phyloP scores from a whole-genome alignment of 2,113 vertebrate species.

The Pollimyrus isidori region DNA sequence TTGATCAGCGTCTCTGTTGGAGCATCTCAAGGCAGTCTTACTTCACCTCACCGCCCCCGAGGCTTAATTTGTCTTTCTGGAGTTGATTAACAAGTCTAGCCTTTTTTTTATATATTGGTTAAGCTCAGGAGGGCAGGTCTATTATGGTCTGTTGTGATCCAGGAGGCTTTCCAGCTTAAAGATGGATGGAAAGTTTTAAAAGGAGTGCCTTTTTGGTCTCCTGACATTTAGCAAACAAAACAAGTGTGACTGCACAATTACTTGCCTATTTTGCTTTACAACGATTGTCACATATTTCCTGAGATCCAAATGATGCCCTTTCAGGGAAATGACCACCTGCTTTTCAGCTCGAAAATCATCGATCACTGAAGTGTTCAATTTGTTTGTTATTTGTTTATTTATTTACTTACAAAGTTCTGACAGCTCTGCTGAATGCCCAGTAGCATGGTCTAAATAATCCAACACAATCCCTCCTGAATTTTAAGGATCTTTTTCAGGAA shows the following conservation, averaged over 20 bases:
- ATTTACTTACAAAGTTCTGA: constrained; percentile 64
- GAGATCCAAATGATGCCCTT: constrained; percentile 1
- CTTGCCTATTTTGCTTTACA: not conserved
- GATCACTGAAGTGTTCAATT: constrained; percentile 64
- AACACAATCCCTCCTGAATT: not conserved
- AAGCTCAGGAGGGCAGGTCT: not conserved
- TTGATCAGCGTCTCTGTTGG: constrained; percentile 25
- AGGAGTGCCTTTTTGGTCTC: not conserved
- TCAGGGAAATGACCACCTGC: constrained; percentile 32
- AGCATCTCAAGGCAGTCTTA: not conserved
- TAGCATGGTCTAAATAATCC: not conserved
- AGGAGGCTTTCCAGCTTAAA: not conserved
- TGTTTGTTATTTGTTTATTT: constrained; percentile 56
- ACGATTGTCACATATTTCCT: not conserved
- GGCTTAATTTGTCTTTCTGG: constrained; percentile 10
- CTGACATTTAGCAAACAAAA: constrained; percentile 7
- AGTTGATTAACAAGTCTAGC: constrained; percentile 17
- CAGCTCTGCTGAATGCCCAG: constrained; percentile 16
- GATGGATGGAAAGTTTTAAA: constrained; percentile 9
- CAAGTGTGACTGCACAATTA: not conserved
- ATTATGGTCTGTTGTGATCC: not conserved
- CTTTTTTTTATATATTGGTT: not conserved
- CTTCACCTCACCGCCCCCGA: not conserved
- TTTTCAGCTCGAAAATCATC: constrained; percentile 66
- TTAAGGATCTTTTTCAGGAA: no score